Evolutionary conservation across 2,888 invertebrate genomes (phyloP).

Genomic region (Luperina nickerlii): DNA sequence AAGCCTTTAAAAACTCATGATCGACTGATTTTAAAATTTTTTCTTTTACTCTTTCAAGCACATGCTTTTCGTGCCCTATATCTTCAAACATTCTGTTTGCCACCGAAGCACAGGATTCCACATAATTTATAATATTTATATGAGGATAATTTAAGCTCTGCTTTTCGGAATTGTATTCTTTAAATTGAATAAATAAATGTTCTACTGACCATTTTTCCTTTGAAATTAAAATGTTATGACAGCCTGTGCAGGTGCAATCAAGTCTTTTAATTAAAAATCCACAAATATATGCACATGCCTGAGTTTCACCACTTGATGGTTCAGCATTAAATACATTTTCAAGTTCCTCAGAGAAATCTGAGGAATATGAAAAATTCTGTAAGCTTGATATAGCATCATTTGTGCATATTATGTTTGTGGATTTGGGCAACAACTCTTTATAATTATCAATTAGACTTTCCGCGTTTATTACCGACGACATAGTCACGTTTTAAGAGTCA

Average conservation of each 20-base stretch:
- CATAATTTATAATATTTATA: slow-evolving; percentile 15
- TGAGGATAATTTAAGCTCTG: slow-evolving; percentile 27
- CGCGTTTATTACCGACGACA: no score
- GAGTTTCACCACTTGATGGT: background rate
- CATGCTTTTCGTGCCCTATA: slow-evolving; percentile 11
- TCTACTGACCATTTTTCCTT: slow-evolving; percentile 10
- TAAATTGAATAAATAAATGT: slow-evolving; percentile 21
- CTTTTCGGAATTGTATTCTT: slow-evolving; percentile 18
- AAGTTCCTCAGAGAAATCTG: slow-evolving; percentile 21
- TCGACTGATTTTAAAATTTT: background rate
- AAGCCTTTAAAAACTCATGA: slow-evolving; percentile 15
- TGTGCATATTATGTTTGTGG: background rate
- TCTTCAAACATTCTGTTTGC: slow-evolving; percentile 13
- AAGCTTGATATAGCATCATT: background rate
- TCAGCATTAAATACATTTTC: slow-evolving; percentile 19
- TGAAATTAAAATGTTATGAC: slow-evolving; percentile 19
- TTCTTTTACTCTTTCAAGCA: slow-evolving; percentile 7
- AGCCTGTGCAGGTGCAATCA: slow-evolving; percentile 21
- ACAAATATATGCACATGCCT: slow-evolving; percentile 7
- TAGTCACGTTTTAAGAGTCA: no score
- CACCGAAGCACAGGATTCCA: slow-evolving; percentile 19
- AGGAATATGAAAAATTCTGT: slow-evolving; percentile 9
- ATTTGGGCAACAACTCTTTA: background rate
- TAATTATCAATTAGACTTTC: slow-evolving; percentile 5
- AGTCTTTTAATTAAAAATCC: slow-evolving; percentile 22